Evolutionary conservation across 2,888 invertebrate species (phyloP).

Genomic region (Agrochola macilenta): DNA sequence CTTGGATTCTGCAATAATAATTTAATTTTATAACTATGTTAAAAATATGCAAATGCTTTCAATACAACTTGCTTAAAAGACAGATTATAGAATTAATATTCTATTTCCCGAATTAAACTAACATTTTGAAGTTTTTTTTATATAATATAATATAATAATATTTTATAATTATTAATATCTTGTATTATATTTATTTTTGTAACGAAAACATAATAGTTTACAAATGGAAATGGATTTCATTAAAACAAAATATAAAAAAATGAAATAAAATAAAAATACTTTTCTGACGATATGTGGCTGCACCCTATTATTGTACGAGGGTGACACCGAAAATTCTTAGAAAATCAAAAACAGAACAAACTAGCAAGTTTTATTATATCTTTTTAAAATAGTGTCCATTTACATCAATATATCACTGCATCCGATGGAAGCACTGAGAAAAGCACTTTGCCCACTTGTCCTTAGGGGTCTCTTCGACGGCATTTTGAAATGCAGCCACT

Average conservation of each 20-base stretch:
- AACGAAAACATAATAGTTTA: not conserved
- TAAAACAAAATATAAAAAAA: not conserved
- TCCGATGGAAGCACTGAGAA: too few relatives aligned
- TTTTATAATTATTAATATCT: not conserved
- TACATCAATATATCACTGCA: too few relatives aligned
- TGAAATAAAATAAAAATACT: not conserved
- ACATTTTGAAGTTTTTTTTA: not conserved
- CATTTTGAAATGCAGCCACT: too few relatives aligned
- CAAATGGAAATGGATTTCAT: not conserved
- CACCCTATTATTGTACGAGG: not conserved
- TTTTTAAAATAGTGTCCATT: too few relatives aligned
- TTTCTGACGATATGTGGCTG: not conserved
- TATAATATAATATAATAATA: not conserved
- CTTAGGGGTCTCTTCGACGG: too few relatives aligned
- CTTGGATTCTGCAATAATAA: not conserved
- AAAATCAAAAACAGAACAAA: too few relatives aligned
- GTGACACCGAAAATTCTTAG: too few relatives aligned
- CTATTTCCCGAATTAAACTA: not conserved
- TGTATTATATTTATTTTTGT: not conserved
- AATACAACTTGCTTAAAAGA: constrained; percentile 11
- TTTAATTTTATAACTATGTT: not conserved
- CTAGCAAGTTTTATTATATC: too few relatives aligned
- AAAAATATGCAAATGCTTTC: not conserved
- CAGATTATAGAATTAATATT: not conserved
- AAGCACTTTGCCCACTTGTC: too few relatives aligned